Evolutionary conservation across 2,797 vertebrate genomes (phyloP).

Genomic region (Vespertilio murinus): DNA sequence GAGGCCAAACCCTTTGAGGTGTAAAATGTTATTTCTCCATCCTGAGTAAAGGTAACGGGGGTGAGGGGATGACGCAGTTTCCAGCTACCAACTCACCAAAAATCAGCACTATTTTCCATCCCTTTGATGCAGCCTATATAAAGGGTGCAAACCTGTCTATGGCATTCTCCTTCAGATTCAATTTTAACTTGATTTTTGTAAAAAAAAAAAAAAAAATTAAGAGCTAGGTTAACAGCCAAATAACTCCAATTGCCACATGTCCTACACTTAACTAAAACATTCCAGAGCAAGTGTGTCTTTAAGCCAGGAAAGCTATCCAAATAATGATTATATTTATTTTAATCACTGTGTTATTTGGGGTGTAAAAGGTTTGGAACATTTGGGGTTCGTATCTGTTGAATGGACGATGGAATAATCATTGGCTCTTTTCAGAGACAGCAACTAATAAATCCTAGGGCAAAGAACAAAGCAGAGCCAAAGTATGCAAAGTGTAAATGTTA

Average conservation of each 20-base stretch:
- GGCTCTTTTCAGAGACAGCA: conserved; percentile 26
- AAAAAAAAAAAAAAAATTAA: conserved; percentile 73
- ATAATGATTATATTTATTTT: conserved; percentile 60
- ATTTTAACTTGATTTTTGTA: conserved; percentile 62
- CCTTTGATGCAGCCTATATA: not conserved
- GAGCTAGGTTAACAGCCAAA: not conserved
- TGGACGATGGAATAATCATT: not conserved
- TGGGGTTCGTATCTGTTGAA: conserved; percentile 28
- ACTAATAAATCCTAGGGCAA: conserved; percentile 58
- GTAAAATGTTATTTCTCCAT: conserved; percentile 48
- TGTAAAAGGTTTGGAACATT: not conserved
- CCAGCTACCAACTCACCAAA: not conserved
- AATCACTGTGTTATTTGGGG: conserved; percentile 21
- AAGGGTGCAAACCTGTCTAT: not conserved
- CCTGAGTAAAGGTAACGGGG: conserved; percentile 30
- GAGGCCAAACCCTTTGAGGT: not conserved
- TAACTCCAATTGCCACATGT: not conserved
- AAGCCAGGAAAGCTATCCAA: conserved; percentile 57
- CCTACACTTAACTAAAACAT: conserved; percentile 35
- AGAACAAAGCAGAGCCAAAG: conserved; percentile 55
- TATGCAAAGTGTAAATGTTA: conserved; percentile 37
- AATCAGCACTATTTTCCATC: not conserved
- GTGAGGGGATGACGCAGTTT: conserved; percentile 43
- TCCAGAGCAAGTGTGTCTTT: conserved; percentile 7
- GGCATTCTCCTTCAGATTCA: conserved; percentile 49